Evolutionary conservation across 2,113 vertebrate species (phyloP).

Genomic region (Chloropsis cyanopogon): DNA sequence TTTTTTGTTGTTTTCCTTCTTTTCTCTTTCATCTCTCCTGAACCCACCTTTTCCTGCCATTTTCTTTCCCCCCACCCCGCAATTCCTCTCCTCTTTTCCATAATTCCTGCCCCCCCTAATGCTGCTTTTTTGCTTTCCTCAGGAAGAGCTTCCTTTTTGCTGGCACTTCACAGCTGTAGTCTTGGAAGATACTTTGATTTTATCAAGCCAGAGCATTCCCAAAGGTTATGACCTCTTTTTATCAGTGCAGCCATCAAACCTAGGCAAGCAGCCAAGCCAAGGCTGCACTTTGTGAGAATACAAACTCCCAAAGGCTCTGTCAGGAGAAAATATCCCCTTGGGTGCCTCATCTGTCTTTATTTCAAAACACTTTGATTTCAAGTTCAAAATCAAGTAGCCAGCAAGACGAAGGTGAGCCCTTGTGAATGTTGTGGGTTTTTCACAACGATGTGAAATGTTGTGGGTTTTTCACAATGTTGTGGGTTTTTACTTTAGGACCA

Average conservation of each 20-base stretch:
- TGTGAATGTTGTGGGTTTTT: background rate
- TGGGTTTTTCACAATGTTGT: background rate
- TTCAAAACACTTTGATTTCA: background rate
- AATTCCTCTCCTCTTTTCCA: background rate
- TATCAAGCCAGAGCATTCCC: background rate
- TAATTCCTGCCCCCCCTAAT: background rate
- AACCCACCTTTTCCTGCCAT: background rate
- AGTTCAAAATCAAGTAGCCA: background rate
- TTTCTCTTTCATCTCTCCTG: background rate
- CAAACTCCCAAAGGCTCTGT: background rate
- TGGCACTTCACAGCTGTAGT: rapidly evolving
- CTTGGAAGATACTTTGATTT: background rate
- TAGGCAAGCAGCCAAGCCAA: background rate
- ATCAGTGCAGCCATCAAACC: background rate
- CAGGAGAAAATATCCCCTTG: background rate
- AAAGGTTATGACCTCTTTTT: background rate
- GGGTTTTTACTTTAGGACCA: background rate
- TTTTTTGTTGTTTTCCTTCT: background rate
- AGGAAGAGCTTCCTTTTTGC: background rate
- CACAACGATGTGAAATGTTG: background rate
- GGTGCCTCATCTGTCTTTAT: background rate
- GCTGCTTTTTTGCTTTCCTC: background rate
- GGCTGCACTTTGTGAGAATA: background rate
- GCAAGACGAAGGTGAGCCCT: background rate
- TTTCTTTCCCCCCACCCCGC: background rate